These are phyloP conservation scores for Morpho helenor DNA, from an alignment of 2,888 invertebrate species.

Conservation along the genomic window DNA sequence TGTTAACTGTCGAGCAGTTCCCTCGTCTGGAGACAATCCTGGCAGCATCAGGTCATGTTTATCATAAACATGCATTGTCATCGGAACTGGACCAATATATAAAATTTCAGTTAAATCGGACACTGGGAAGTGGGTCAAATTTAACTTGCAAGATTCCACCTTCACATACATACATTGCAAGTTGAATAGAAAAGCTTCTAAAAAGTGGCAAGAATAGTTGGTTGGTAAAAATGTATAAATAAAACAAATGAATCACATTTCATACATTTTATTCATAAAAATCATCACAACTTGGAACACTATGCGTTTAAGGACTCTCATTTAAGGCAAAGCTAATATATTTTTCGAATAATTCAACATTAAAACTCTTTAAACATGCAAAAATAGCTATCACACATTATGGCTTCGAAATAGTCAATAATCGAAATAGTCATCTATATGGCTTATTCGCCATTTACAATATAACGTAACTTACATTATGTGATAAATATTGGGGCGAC, in stretches of 20 bases:
- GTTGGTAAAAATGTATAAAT: slow-evolving; percentile 4
- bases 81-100: no score
- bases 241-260: slow-evolving; percentile 16
- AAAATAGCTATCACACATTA: slow-evolving; percentile 6
- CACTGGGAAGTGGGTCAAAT: no score
- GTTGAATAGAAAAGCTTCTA: no score
- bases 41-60: no score
- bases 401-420: background rate
- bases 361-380: slow-evolving; percentile 3
- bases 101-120: no score
- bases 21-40: no score
- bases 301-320: slow-evolving; percentile 36
- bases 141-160: no score
- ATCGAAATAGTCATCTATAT: slow-evolving; percentile 1
- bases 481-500: no score
- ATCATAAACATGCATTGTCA: no score
- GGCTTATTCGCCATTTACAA: background rate
- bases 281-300: slow-evolving; percentile 40
- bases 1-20: no score
- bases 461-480: background rate
- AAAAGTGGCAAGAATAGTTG: no score
- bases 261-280: slow-evolving; percentile 35
- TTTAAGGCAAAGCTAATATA: slow-evolving; percentile 36
- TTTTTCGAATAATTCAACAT: slow-evolving; percentile 6
- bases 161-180: no score